These are phyloP conservation scores for Camelus dromedarius DNA, from an alignment of 2,113 vertebrate genomes.

Conservation along the genomic window DNA sequence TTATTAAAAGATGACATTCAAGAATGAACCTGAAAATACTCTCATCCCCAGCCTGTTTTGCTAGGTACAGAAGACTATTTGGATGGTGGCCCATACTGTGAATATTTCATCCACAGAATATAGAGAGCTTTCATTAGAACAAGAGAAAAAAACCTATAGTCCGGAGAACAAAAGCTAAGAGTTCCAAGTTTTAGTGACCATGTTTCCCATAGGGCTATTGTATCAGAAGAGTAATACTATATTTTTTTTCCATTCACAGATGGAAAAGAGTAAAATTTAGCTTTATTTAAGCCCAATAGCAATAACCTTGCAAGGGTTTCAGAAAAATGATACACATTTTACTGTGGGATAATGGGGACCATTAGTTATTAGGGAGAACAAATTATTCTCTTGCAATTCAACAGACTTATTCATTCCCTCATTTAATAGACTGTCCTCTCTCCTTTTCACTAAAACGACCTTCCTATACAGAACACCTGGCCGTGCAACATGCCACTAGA, in stretches of 20 bases:
- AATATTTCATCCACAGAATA: constrained; percentile 74
- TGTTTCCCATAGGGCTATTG: constrained; percentile 79
- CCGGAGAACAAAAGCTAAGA: constrained; percentile 79
- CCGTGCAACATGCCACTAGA: constrained; percentile 68
- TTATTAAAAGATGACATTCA: constrained; percentile 59
- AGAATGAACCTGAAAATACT: constrained; percentile 59
- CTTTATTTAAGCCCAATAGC: constrained; percentile 79
- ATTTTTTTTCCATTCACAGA: constrained; percentile 79
- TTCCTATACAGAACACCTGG: constrained; percentile 57
- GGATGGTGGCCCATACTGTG: constrained; percentile 66
- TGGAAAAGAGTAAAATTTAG: constrained; percentile 79
- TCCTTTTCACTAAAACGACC: constrained; percentile 62
- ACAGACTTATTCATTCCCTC: constrained; percentile 75
- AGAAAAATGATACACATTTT: constrained; percentile 80
- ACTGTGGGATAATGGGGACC: constrained; percentile 78
- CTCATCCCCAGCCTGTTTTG: constrained; percentile 44
- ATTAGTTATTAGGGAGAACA: constrained; percentile 83
- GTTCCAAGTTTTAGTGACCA: constrained; percentile 75
- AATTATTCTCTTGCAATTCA: constrained; percentile 78
- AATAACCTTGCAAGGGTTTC: constrained; percentile 77
- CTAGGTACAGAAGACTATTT: constrained; percentile 66
- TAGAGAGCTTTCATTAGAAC: constrained; percentile 69
- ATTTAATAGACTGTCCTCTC: constrained; percentile 74
- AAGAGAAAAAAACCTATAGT: constrained; percentile 69
- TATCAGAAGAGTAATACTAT: constrained; percentile 79